These are phyloP conservation scores for Atta texana DNA, from an alignment of 1,140 invertebrate species.

Conservation along the genomic window DNA sequence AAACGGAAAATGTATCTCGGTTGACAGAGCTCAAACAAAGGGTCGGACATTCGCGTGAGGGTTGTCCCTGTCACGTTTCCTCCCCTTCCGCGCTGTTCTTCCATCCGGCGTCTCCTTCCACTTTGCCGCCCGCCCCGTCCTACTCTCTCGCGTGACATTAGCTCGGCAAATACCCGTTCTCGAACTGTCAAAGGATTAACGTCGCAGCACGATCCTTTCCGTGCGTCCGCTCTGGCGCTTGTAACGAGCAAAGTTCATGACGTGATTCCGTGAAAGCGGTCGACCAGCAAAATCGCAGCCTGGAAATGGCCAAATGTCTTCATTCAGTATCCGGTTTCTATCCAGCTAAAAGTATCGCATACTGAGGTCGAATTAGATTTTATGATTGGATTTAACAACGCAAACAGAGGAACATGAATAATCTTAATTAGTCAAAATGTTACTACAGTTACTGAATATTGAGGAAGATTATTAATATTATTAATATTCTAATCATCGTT, in stretches of 20 bases:
- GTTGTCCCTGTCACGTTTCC: constrained; percentile 70
- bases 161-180: constrained; percentile 77
- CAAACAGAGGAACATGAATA: neutral
- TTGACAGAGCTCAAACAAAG: constrained; percentile 84
- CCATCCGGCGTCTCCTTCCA: constrained; percentile 26
- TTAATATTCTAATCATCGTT: neutral
- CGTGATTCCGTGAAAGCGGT: constrained; percentile 39
- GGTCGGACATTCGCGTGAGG: constrained; percentile 78
- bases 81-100: constrained; percentile 46
- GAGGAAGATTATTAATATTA: constrained; percentile 8
- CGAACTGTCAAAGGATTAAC: constrained; percentile 77
- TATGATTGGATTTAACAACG: constrained; percentile 44
- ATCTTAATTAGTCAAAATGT: neutral
- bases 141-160: constrained; percentile 74
- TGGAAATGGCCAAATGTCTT: constrained; percentile 53
- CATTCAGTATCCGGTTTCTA: constrained; percentile 47
- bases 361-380: constrained; percentile 25
- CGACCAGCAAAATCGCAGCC: constrained; percentile 52
- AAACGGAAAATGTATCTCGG: constrained; percentile 84
- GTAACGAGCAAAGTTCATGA: constrained; percentile 61
- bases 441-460: neutral
- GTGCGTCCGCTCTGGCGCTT: constrained; percentile 37
- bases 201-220: constrained; percentile 59
- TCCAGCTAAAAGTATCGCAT: constrained; percentile 42
- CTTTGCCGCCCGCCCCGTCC: neutral